phyloP scores from a whole-genome alignment of 2,888 invertebrate genomes.

The Drosophila anomelani region DNA sequence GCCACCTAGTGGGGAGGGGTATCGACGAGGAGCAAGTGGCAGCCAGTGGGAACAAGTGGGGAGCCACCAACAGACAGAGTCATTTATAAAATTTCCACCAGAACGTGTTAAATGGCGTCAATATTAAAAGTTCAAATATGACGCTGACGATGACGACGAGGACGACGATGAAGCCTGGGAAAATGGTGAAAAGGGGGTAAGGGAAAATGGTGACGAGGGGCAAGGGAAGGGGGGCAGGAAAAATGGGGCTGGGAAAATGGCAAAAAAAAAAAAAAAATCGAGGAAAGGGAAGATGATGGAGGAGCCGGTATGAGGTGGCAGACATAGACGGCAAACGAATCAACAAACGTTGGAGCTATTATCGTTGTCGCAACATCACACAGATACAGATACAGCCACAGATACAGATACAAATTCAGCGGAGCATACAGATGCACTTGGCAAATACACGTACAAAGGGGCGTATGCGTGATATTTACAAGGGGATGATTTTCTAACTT shows the following conservation, averaged over 20 bases:
- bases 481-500: neutral
- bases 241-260: neutral
- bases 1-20: neutral
- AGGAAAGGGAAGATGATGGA: neutral
- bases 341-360: constrained; percentile 76
- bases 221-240: constrained; percentile 1
- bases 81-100: constrained; percentile 77
- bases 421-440: constrained; percentile 28
- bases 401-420: constrained; percentile 19
- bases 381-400: constrained; percentile 19
- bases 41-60: constrained; percentile 12
- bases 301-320: constrained; percentile 26
- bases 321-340: constrained; percentile 60
- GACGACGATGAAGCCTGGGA: constrained; percentile 15
- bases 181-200: neutral
- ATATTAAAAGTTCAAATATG: constrained; percentile 81
- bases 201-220: neutral
- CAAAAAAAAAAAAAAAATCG: too few relatives aligned
- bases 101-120: constrained; percentile 79
- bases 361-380: constrained; percentile 76
- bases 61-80: constrained; percentile 66
- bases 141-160: constrained; percentile 64
- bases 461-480: neutral
- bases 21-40: neutral
- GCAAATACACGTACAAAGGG: neutral